Evolutionary conservation across 1,140 invertebrate species (phyloP).

Genomic region (Acromyrmex echinatior): DNA sequence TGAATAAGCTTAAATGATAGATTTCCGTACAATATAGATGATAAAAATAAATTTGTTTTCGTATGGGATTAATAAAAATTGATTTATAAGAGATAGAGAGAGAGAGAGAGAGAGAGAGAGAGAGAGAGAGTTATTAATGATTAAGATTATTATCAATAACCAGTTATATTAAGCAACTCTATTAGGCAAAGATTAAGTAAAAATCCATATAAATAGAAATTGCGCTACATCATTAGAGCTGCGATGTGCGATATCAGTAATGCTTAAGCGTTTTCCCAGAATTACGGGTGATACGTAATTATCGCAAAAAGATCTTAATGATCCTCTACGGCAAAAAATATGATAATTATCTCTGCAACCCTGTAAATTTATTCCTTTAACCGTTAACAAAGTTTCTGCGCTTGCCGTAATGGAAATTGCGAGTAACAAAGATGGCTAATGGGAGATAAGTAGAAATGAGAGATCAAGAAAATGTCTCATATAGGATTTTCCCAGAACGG

Average conservation of each 20-base stretch:
- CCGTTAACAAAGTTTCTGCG: conserved; percentile 75
- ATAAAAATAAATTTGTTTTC: not conserved
- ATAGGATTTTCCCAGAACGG: conserved; percentile 61
- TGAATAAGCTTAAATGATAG: not conserved
- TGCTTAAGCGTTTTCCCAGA: conserved; percentile 52
- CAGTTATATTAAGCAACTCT: not conserved
- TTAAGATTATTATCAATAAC: not conserved
- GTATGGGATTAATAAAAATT: not conserved
- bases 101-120: too few species aligned
- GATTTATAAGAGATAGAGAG: not conserved
- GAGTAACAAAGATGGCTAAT: conserved; percentile 28
- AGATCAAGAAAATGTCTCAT: conserved; percentile 54
- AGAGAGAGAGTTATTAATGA: not conserved
- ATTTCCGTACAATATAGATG: not conserved
- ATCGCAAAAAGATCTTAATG: conserved; percentile 75
- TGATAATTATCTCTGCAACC: conserved; percentile 66
- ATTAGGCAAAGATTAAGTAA: not conserved
- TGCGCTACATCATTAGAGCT: not conserved
- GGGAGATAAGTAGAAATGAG: conserved; percentile 9
- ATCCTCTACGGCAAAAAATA: conserved; percentile 55
- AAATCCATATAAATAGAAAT: not conserved
- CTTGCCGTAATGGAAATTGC: conserved; percentile 55
- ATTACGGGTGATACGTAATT: conserved; percentile 71
- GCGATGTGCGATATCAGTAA: not conserved
- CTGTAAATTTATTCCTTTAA: conserved; percentile 71